A percentile compares a stretch with the other conserved stretches of the same genome.
Evolutionary conservation across 2,888 invertebrate species (phyloP).

Genomic region (Pyrrhosoma nymphula): DNA sequence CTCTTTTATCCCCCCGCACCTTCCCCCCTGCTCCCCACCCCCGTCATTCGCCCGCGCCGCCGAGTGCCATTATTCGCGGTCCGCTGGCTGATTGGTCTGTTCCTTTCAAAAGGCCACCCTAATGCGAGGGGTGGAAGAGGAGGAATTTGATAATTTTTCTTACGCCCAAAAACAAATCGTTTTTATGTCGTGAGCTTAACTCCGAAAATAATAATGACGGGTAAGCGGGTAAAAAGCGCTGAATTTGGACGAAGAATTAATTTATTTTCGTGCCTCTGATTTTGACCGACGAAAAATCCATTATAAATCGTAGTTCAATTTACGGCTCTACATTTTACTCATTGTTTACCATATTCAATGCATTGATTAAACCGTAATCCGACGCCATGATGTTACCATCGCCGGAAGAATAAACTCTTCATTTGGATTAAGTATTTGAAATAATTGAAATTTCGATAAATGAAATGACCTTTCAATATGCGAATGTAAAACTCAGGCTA

Average conservation of each 20-base stretch:
- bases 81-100: constrained; percentile 28
- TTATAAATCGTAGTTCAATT: background rate
- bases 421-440: too few relatives aligned
- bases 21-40: too few relatives aligned
- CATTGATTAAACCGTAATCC: background rate
- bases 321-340: background rate
- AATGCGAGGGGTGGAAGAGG: background rate
- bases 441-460: too few relatives aligned
- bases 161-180: background rate
- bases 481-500: too few relatives aligned
- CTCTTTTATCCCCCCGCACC: too few relatives aligned
- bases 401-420: too few relatives aligned
- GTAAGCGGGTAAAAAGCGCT: background rate
- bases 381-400: too few relatives aligned
- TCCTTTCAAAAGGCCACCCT: background rate
- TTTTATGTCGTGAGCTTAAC: background rate
- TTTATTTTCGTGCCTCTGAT: background rate
- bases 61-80: constrained; percentile 31
- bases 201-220: background rate
- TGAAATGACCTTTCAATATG: too few relatives aligned
- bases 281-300: background rate
- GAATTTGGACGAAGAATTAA: background rate
- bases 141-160: background rate
- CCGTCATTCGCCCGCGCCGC: background rate
- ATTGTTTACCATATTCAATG: background rate